Percentiles rank a stretch among this genome's conserved stretches.
Conservation (phyloP, 2,888 invertebrate genomes). For the Caenorhabditis uteleia region DNA sequence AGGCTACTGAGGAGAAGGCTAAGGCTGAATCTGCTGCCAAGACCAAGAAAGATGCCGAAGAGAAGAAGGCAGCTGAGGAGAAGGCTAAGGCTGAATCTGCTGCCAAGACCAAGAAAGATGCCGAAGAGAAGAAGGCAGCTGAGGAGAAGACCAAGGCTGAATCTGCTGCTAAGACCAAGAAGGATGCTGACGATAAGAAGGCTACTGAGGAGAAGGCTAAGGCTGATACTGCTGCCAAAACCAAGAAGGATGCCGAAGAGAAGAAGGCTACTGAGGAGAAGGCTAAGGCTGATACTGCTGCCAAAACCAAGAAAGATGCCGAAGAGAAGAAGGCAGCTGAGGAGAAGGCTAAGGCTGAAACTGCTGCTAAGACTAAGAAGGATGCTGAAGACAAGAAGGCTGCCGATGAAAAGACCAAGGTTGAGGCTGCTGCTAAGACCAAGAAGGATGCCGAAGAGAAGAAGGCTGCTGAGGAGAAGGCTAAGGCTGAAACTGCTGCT, state of each 20-base stretch:
- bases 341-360: slow-evolving; percentile 4
- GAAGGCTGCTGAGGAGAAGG: slow-evolving; percentile 9
- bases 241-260: slow-evolving; percentile 12
- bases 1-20: no score
- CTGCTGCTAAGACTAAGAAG: slow-evolving; percentile 4
- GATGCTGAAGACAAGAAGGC: slow-evolving; percentile 7
- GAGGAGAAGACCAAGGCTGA: background rate
- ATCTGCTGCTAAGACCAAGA: no score
- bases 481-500: background rate
- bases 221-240: slow-evolving; percentile 19
- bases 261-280: slow-evolving; percentile 18
- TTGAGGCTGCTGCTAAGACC: no score
- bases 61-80: slow-evolving; percentile 4
- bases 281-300: slow-evolving; percentile 8
- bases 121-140: slow-evolving; percentile 5
- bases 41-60: slow-evolving; percentile 27
- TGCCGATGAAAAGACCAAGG: slow-evolving; percentile 4
- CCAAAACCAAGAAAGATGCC: slow-evolving; percentile 14
- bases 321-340: slow-evolving; percentile 6
- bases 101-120: slow-evolving; percentile 36
- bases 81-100: slow-evolving; percentile 15
- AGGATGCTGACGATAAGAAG: slow-evolving; percentile 14
- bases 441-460: slow-evolving; percentile 3
- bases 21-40: slow-evolving; percentile 12
- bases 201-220: slow-evolving; percentile 13